phyloP scores from a whole-genome alignment of 2,888 invertebrate genomes.

The Anorthoa munda region DNA sequence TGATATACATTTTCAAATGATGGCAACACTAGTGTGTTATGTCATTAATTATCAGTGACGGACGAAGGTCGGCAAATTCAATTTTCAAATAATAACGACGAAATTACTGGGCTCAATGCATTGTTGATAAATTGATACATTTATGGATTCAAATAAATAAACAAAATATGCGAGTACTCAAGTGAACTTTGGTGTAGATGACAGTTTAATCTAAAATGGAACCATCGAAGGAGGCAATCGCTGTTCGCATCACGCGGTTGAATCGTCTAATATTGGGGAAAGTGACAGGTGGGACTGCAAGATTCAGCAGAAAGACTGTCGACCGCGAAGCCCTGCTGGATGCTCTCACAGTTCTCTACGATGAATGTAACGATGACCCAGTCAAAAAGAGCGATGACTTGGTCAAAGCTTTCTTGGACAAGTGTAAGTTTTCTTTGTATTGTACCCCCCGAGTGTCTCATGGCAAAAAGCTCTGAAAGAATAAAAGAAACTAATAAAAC shows the following conservation, averaged over 20 bases:
- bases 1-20: background rate
- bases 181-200: constrained; percentile 44
- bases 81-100: constrained; percentile 76
- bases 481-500: background rate
- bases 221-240: constrained; percentile 92
- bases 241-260: constrained; percentile 92
- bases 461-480: background rate
- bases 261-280: constrained; percentile 92
- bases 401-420: constrained; percentile 94
- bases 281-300: constrained; percentile 81
- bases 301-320: constrained; percentile 84
- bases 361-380: constrained; percentile 94
- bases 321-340: constrained; percentile 94
- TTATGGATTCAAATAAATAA: constrained; percentile 66
- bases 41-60: constrained; percentile 33
- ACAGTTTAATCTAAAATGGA: constrained; percentile 85
- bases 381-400: constrained; percentile 93
- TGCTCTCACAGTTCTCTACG: constrained; percentile 94
- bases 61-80: constrained; percentile 59
- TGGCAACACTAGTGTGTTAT: constrained; percentile 28
- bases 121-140: constrained; percentile 45
- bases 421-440: constrained; percentile 91
- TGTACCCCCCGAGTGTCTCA: background rate
- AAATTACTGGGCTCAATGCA: constrained; percentile 68
- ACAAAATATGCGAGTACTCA: constrained; percentile 61